phyloP scores from a whole-genome alignment of 1,140 invertebrate genomes.

The Saccostrea cuccullata region DNA sequence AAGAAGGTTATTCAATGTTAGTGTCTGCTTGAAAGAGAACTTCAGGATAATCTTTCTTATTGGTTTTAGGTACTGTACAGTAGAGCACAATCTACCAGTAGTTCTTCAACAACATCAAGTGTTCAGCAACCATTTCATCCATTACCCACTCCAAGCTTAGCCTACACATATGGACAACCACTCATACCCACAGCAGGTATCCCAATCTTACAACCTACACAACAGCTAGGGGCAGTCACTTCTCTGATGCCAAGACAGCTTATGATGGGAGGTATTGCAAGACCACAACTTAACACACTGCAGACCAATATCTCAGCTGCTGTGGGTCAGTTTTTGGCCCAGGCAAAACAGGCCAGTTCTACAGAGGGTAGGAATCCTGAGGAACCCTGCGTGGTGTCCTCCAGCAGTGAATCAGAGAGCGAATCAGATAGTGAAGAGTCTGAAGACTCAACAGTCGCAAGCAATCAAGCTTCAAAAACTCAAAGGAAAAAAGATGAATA shows the following conservation, averaged over 20 bases:
- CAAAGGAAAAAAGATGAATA: background rate
- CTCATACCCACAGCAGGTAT: background rate
- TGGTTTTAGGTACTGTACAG: background rate
- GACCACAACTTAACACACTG: background rate
- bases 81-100: background rate
- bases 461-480: background rate
- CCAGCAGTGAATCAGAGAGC: conserved; percentile 2
- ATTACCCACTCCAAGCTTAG: background rate
- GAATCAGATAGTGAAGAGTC: conserved; percentile 11
- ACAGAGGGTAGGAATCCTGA: background rate
- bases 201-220: background rate
- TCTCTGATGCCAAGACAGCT: background rate
- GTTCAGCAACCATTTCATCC: background rate
- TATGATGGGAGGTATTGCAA: background rate
- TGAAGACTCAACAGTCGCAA: background rate
- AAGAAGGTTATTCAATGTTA: no score
- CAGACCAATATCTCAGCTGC: background rate
- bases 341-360: background rate
- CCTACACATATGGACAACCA: background rate
- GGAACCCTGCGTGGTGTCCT: background rate
- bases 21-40: no score
- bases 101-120: background rate
- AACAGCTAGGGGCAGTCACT: background rate
- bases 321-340: background rate
- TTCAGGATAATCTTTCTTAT: background rate